Evolutionary conservation across 2,797 vertebrate genomes (phyloP).

Genomic region (Dendrocincla tyrannina): DNA sequence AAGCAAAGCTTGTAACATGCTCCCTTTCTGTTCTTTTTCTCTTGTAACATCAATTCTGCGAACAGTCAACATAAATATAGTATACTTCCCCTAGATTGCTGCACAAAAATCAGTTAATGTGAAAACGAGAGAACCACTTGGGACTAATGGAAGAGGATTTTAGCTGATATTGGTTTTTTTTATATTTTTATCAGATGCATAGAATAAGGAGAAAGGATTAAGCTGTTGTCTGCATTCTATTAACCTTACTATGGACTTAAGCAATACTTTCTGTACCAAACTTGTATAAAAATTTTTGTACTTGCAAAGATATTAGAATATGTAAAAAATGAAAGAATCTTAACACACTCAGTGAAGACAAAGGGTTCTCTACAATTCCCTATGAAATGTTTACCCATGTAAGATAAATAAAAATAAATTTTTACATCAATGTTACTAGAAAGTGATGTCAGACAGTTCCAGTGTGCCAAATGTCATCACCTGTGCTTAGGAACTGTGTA

Average conservation of each 20-base stretch:
- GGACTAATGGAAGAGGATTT: background rate
- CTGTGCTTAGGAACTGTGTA: background rate
- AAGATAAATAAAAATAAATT: background rate
- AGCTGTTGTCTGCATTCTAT: background rate
- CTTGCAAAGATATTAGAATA: background rate
- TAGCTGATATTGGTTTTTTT: background rate
- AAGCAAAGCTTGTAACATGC: background rate
- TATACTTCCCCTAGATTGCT: background rate
- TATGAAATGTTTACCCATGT: background rate
- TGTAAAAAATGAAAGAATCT: background rate
- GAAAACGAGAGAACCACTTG: background rate
- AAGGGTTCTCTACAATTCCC: fast-evolving
- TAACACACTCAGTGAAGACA: background rate
- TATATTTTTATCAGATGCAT: background rate
- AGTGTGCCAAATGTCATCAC: fast-evolving
- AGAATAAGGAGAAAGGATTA: background rate
- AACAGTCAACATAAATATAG: background rate
- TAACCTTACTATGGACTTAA: background rate
- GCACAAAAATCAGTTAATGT: background rate
- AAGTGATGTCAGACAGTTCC: background rate
- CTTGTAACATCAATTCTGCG: background rate
- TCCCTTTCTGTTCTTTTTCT: background rate
- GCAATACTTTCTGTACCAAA: background rate
- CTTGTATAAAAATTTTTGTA: background rate
- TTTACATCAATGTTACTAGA: background rate